A percentile compares a stretch with the other conserved stretches of the same genome.
phyloP scores from a whole-genome alignment of 1,140 invertebrate genomes.

The Aphelenchoides besseyi region DNA sequence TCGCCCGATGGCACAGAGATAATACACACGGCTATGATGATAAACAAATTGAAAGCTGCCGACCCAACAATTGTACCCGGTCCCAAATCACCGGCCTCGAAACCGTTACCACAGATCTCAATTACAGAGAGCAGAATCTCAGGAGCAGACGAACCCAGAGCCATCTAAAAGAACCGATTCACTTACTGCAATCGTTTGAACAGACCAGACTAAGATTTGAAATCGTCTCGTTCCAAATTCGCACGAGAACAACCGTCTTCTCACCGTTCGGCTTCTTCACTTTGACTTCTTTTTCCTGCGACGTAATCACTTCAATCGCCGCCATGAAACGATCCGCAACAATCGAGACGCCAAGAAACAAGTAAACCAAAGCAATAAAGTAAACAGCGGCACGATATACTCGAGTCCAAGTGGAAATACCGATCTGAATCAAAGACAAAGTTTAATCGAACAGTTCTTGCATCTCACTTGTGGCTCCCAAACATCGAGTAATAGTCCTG shows the following conservation, averaged over 20 bases:
- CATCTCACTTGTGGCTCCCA: conserved; percentile 74
- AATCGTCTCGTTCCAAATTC: conserved; percentile 67
- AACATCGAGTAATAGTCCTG: conserved; percentile 76
- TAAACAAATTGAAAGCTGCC: conserved; percentile 67
- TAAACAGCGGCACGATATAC: conserved; percentile 53
- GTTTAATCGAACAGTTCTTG: background rate
- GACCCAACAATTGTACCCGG: conserved; percentile 66
- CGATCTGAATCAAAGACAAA: conserved; percentile 30
- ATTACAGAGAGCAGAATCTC: conserved; percentile 67
- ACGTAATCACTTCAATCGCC: conserved; percentile 97
- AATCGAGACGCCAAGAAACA: conserved; percentile 67
- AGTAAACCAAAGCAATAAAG: conserved; percentile 64
- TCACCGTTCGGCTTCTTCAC: conserved; percentile 64
- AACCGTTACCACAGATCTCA: conserved; percentile 64
- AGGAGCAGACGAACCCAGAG: conserved; percentile 66
- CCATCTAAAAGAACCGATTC: conserved; percentile 68
- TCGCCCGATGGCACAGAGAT: conserved; percentile 64
- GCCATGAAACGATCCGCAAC: conserved; percentile 74
- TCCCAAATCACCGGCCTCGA: conserved; percentile 64
- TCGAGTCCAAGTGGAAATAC: conserved; percentile 25
- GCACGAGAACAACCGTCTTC: conserved; percentile 63
- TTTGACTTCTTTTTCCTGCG: conserved; percentile 68
- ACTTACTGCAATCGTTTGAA: conserved; percentile 59
- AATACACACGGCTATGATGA: conserved; percentile 56
- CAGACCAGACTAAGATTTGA: background rate